Conservation (phyloP, 2,797 vertebrate genomes). For the Scomberomorus guttatus region DNA sequence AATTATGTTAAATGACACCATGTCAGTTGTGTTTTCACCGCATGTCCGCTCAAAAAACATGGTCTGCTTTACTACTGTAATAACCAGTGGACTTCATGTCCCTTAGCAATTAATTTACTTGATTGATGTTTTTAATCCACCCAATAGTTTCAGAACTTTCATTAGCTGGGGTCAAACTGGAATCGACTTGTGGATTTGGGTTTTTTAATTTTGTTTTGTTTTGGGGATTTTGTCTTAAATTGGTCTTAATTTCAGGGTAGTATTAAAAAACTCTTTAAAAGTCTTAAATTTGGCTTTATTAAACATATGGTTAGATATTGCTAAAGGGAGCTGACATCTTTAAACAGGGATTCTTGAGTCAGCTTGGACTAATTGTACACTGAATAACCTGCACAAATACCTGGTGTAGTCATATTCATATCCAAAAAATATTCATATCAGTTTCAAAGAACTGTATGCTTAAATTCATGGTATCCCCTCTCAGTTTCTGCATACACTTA, state of each 20-base stretch:
- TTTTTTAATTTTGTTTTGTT: slow-evolving; percentile 8
- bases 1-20: background rate
- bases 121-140: slow-evolving; percentile 12
- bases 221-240: background rate
- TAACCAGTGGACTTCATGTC: slow-evolving; percentile 9
- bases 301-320: background rate
- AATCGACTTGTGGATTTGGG: background rate
- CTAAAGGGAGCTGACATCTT: background rate
- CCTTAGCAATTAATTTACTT: slow-evolving; percentile 10
- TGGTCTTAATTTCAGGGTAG: slow-evolving; percentile 1
- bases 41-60: background rate
- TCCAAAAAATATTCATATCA: background rate
- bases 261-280: slow-evolving; percentile 2
- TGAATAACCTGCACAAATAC: slow-evolving; percentile 8
- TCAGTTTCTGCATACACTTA: slow-evolving; percentile 17
- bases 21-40: background rate
- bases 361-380: background rate
- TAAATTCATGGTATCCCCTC: slow-evolving; percentile 11
- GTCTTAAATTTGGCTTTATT: slow-evolving; percentile 4
- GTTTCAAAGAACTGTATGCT: background rate
- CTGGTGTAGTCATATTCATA: background rate
- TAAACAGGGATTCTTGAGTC: slow-evolving; percentile 5
- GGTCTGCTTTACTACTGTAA: slow-evolving; percentile 12
- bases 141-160: background rate
- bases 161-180: slow-evolving; percentile 9